A percentile compares a stretch with the other conserved stretches of the same genome.
Conservation (phyloP, 37 sponge, comb jelly and placozoan genomes). For the Axinella damicornis region DNA sequence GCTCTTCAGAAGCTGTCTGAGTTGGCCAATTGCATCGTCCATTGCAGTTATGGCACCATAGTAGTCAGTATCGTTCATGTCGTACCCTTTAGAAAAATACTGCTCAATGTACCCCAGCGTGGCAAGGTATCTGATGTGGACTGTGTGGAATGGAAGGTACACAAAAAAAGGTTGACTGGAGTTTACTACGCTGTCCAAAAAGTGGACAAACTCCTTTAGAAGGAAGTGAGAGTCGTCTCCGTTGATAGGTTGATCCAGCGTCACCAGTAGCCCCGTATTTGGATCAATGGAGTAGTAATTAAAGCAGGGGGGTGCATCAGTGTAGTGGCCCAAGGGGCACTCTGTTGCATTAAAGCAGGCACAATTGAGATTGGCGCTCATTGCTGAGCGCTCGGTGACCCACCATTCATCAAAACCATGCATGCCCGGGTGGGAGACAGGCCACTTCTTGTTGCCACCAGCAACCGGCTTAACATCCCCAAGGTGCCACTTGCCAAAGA, state of each 20-base stretch:
- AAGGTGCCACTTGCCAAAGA: constrained; percentile 81
- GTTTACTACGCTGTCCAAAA: constrained; percentile 11
- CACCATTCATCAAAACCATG: constrained; percentile 77
- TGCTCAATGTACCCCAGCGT: constrained; percentile 25
- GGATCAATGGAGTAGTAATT: constrained; percentile 55
- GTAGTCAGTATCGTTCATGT: constrained; percentile 57
- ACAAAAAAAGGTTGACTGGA: constrained; percentile 60
- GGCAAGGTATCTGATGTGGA: constrained; percentile 69
- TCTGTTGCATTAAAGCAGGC: constrained; percentile 55
- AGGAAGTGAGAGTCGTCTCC: constrained; percentile 78
- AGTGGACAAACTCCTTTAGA: constrained; percentile 28
- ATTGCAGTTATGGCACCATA: constrained; percentile 76
- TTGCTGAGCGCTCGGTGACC: constrained; percentile 68
- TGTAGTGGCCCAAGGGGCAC: constrained; percentile 62
- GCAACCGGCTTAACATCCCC: constrained; percentile 55
- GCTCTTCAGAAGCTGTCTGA: constrained; percentile 42
- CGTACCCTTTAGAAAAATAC: constrained; percentile 35
- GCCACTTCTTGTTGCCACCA: constrained; percentile 72
- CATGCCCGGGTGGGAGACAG: constrained; percentile 71
- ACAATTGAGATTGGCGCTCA: constrained; percentile 59
- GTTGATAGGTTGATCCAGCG: constrained; percentile 3
- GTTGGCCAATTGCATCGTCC: constrained; percentile 61
- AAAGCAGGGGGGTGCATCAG: constrained; percentile 39
- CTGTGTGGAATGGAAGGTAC: constrained; percentile 73
- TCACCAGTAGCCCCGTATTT: not conserved